These are phyloP conservation scores for Eretmocerus hayati DNA, from an alignment of 2,888 invertebrate species.

Conservation along the genomic window DNA sequence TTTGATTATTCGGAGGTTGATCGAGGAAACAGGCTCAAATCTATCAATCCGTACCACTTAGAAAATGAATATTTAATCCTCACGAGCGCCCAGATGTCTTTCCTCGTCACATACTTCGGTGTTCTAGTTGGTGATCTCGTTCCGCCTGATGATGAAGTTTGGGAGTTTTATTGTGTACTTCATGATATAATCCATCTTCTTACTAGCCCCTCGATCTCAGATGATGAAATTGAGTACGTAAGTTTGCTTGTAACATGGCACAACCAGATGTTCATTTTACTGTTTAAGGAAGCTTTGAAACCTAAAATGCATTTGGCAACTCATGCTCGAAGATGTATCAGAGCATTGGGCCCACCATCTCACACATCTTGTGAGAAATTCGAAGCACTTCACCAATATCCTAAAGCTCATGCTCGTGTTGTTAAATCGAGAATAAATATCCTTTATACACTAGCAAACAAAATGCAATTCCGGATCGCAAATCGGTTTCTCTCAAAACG, in stretches of 20 bases:
- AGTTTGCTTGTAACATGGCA: conserved; percentile 9
- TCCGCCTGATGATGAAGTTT: conserved; percentile 9
- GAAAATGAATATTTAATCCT: conserved; percentile 18
- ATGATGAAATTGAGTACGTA: conserved; percentile 11
- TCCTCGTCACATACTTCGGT: conserved; percentile 26
- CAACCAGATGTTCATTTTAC: conserved; percentile 2
- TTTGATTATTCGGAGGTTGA: conserved; percentile 23
- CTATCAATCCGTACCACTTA: conserved; percentile 1
- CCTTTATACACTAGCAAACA: neutral
- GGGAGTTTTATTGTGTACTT: conserved; percentile 14
- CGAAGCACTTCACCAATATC: conserved; percentile 12
- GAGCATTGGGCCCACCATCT: conserved; percentile 9
- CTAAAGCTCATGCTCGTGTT: conserved; percentile 8
- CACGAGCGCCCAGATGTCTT: conserved; percentile 32
- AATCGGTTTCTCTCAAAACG: neutral
- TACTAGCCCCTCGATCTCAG: neutral
- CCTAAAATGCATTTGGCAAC: conserved; percentile 14
- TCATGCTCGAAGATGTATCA: neutral
- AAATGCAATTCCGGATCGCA: neutral
- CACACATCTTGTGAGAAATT: conserved; percentile 13
- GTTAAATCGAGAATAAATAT: neutral
- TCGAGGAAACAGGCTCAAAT: conserved; percentile 23
- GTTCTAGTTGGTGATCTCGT: conserved; percentile 19
- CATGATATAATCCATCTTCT: conserved; percentile 10
- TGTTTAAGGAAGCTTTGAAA: conserved; percentile 11